Evolutionary conservation across 1,140 invertebrate species (phyloP), one percentile per base, ranked within the genome.

Genomic region (Odontomachus brunneus): DNA sequence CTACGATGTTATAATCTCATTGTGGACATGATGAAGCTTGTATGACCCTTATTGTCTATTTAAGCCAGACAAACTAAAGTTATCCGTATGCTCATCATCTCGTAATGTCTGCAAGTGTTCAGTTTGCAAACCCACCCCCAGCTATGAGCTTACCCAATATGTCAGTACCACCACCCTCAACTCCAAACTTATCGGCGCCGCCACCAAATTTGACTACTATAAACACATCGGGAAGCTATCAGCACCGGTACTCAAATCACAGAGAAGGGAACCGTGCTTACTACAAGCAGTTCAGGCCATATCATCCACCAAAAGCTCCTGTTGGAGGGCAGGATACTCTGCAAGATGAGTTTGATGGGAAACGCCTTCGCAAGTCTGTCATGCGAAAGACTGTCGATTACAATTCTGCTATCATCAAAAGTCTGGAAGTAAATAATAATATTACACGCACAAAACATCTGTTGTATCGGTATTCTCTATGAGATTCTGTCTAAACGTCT

Each of bases 331-430:
- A 92, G 65, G 94, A 94, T 67, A 88, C 84, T 9, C 75, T 94
- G 11, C 95, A 97, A 89, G 96, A 97, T 91, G 98, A 99, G 93
- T 99, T 99, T 93, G 98, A 99, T 95, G 99, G 98, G 44, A 99
- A 99, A 95, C 96, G 98, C 81, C 95, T 99, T 76, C 94, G 99
- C 88, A 99, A 99, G 95, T 98, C 98, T 84, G 97, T 99, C 74
- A 99, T 99, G 96, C 95, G 99, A 88, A 99, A 99, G 95, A 99
- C 99, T 57, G 98, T 99, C 57, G 99, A 99, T 95, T 99, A 99
- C 94, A 99, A 99, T 95, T 97, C 98, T n/a, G 96, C 98, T 48
- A 97, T 99, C 87, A 97, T 99, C 69, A 98, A 98, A 92, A 97
- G 97, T 90, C 94, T 99, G 88, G 97, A 99, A 95, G 97, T 97